Evolutionary conservation across 2,888 invertebrate genomes (phyloP), one percentile per base, ranked within the genome.

Genomic region (Lithodes maja): DNA sequence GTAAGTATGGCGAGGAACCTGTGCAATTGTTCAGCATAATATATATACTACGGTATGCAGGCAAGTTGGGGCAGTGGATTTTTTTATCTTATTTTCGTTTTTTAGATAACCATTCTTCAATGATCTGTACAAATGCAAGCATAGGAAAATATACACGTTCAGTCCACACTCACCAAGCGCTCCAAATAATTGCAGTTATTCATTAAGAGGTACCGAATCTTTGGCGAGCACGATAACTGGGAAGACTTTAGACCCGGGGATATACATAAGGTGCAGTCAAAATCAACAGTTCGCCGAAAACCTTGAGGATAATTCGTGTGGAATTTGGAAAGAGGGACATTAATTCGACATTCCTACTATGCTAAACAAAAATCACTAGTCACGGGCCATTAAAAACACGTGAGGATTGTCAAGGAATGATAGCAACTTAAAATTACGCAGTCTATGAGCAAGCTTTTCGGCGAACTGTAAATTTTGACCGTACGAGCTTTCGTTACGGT

Each of bases 201-300:
- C 61, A 61, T 12, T 7, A 5, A n/a, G 12, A n/a, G 17, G 5
- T n/a, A 71, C 17, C 71, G 71, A 71, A 71, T 12, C 71, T 71
- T 71, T n/a, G 3, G 17, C n/a, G 71, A 71, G 71, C 71, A 71
- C 71, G 17, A n/a, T n/a, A 12, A 71, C 15, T 71, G 71, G 71
- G 71, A 71, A 71, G 71, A 71, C 71, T 17, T 71, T 71, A 71
- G 71, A 71, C 71, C 71, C 71, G 17, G 71, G 17, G 71, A 61
- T 1, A n/a, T 71, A 12, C 61, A 5, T 7, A 61, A 61, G 61
- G 61, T 7, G 33, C 33, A 33, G 33, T 33, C 33, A 33, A 33
- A 33, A 33, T 33, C 33, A 33, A 33, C 33, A 33, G 33, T 33
- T 33, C 33, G 33, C 33, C 33, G 33, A 33, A 33, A 33, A 33